Evolutionary conservation across 2,797 vertebrate genomes (phyloP), one percentile per base, ranked within the genome.

Genomic region (Phyllotis vaccarum): DNA sequence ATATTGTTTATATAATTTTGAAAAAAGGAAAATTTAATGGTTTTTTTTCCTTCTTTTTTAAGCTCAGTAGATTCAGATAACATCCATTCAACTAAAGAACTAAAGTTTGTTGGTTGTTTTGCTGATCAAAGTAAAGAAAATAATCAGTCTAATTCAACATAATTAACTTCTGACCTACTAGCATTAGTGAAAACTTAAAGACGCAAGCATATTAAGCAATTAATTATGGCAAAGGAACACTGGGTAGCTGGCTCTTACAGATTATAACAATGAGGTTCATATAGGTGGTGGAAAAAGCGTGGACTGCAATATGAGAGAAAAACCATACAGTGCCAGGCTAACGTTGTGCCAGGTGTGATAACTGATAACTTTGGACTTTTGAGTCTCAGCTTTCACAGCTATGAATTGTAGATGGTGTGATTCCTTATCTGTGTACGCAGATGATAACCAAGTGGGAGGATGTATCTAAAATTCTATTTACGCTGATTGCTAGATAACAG

Each of bases 81-180:
- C 43, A 2, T 82, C 19, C 75, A 34, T 2, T 72, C 62, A 0
- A 89, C 43, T 86, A 91, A 89, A 52, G 82, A 66, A 93, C 54
- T 86, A 34, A 54, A 87, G 66, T 87, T 72, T 64, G 7, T 27
- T 90, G 37, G n/a, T 16, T 58, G 12, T 87, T 94, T 92, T 89
- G 12, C n/a, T 96, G 85, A 96, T 90, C n/a, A 86, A 88, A 79
- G 43, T 86, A 66, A 72, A 5, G 46, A 95, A 90, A 95, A 68
- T 66, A 46, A 21, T 37, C 21, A 86, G 40, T 64, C 27, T 88
- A 93, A 58, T 68, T 93, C 27, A 14, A 91, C 5, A 56, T 82
- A 89, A 94, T 96, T 96, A 93, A 90, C 89, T 92, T 92, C 89
- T 93, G 95, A 75, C 56, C 66, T 94, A 82, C 93, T 92, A 95